Conservation (phyloP, 1,140 invertebrate genomes). For the Nephotettix cincticeps region DNA sequence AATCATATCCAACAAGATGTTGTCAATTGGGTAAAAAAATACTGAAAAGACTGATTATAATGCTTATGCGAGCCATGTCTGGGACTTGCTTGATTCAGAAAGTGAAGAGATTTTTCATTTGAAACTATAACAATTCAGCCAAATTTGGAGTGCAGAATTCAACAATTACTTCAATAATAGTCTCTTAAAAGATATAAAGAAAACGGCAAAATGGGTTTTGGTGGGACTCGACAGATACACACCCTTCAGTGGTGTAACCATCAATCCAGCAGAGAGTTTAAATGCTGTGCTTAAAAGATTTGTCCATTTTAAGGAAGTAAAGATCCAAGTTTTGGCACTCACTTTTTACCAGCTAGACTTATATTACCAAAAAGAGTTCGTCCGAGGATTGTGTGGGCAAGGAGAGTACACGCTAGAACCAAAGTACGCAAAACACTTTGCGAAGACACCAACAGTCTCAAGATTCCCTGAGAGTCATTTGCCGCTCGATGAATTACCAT, state of each 20-base stretch:
- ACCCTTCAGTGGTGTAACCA: not conserved
- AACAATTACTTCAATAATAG: not conserved
- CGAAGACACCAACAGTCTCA: not conserved
- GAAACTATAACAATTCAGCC: too few species aligned
- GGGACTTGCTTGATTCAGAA: too few species aligned
- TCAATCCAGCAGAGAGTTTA: not conserved
- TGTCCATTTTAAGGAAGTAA: not conserved
- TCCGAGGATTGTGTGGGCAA: not conserved
- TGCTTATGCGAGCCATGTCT: too few species aligned
- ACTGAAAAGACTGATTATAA: too few species aligned
- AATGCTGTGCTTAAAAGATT: not conserved
- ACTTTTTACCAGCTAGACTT: not conserved
- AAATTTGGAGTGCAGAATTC: not conserved
- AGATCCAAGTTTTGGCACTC: not conserved
- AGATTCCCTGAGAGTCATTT: not conserved
- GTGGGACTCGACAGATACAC: not conserved
- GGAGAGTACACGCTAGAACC: not conserved
- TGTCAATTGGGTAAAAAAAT: too few species aligned
- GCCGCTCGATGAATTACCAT: not conserved
- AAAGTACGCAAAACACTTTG: not conserved
- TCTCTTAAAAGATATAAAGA: not conserved
- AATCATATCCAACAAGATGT: too few species aligned
- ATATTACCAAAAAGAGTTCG: too few species aligned
- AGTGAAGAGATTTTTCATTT: too few species aligned
- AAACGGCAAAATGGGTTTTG: not conserved